These are phyloP conservation scores for Xestoiulus laeticollis DNA, from an alignment of 2,888 invertebrate genomes.

Conservation along the genomic window DNA sequence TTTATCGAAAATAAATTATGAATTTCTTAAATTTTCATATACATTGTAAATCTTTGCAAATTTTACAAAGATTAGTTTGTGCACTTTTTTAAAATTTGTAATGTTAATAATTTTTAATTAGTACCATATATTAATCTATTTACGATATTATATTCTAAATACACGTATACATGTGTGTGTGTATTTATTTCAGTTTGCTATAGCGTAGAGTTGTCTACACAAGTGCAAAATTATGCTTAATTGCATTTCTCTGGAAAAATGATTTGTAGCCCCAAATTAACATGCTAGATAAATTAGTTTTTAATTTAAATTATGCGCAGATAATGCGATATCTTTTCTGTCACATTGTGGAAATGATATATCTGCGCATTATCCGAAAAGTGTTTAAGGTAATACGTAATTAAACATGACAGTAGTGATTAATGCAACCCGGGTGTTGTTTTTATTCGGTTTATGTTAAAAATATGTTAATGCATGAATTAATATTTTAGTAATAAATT, in stretches of 20 bases:
- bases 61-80: too few species aligned
- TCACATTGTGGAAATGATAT: not conserved
- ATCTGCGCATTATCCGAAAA: constrained; percentile 21
- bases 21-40: too few species aligned
- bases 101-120: too few species aligned
- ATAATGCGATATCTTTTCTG: constrained; percentile 35
- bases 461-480: not conserved
- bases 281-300: not conserved
- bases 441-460: not conserved
- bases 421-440: constrained; percentile 19
- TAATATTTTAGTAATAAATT: not conserved
- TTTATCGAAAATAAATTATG: too few species aligned
- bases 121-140: too few species aligned
- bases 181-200: too few species aligned
- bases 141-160: too few species aligned
- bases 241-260: not conserved
- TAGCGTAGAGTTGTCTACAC: not conserved
- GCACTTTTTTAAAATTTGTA: too few species aligned
- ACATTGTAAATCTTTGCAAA: too few species aligned
- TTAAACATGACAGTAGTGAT: constrained; percentile 1
- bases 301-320: constrained; percentile 21
- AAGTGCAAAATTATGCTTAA: not conserved
- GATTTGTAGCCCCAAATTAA: not conserved
- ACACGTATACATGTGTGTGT: too few species aligned
- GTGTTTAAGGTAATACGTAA: constrained; percentile 9